These are phyloP conservation scores for Carapus acus DNA, from an alignment of 2,797 vertebrate species.

Conservation along the genomic window DNA sequence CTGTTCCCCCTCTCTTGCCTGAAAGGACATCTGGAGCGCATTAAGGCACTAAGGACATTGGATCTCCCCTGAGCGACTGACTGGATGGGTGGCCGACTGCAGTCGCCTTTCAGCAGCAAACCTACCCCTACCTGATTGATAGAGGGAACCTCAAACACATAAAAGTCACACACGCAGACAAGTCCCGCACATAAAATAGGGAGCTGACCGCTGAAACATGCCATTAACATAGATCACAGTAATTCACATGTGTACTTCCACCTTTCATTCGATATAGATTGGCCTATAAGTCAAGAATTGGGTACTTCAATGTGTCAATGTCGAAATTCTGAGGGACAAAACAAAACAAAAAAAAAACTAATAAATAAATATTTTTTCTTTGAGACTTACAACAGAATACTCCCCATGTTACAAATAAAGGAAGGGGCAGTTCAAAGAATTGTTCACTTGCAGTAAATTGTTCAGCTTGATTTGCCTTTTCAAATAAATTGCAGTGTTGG, in stretches of 20 bases:
- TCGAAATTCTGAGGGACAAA: too few species aligned
- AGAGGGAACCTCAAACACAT: conserved; percentile 56
- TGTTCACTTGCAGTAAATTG: conserved; percentile 63
- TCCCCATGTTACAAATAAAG: conserved; percentile 44
- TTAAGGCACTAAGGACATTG: conserved; percentile 72
- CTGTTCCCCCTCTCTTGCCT: conserved; percentile 25
- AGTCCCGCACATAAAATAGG: conserved; percentile 38
- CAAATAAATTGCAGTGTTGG: conserved; percentile 68
- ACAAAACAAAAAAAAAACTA: too few species aligned
- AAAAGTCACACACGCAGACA: conserved; percentile 50
- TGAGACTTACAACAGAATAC: conserved; percentile 27
- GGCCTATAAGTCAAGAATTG: conserved; percentile 25
- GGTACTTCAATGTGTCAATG: background rate
- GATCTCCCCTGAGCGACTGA: conserved; percentile 71
- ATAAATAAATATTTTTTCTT: conserved; percentile 24
- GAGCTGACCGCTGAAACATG: conserved; percentile 25
- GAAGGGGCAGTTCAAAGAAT: conserved; percentile 64
- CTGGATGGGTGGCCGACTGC: conserved; percentile 76
- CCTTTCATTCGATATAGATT: conserved; percentile 23
- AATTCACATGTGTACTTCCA: conserved; percentile 31
- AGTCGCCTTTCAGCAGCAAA: conserved; percentile 70
- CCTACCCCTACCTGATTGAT: conserved; percentile 71
- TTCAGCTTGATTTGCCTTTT: conserved; percentile 69
- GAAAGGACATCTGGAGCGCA: conserved; percentile 76
- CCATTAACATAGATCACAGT: conserved; percentile 42